Base-by-base conservation (phyloP, 2,113 vertebrate species). In the Spilogale gracilis region DNA sequence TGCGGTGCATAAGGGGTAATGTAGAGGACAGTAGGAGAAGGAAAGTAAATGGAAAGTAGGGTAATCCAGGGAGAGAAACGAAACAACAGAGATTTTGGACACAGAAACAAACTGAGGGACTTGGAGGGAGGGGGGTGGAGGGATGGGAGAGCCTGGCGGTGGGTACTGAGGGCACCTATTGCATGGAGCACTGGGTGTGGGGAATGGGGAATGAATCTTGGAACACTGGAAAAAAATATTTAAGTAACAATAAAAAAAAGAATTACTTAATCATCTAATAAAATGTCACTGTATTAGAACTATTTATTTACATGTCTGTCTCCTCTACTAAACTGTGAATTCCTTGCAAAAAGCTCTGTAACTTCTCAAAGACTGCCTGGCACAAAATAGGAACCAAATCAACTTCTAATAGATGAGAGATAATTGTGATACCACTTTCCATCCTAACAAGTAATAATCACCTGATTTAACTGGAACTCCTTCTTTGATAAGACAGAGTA, bases 201-300 rank as follows among this genome's bases (percentile, higher is more conserved):
- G 38, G 38, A 38, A 38, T 38, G 38, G 38, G 38, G 38, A 38
- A 38, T 38, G 38, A 38, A 38, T 38, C 38, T 38, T 38, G 38
- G 38, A 38, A 38, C 38, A 38, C 38, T 38, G 38, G 38, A 38
- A 38, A 38, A 38, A 38, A 38, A 38, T 38, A 38, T 38, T 38
- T 38, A 38, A 38, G 38, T 38, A 38, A 38, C 38, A 38, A 38
- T 38, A 38, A 38, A 38, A 38, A 38, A 38, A 98, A 94, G 45
- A 96, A 93, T 89, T 82, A 95, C 25, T 95, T 97, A 97, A 89
- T 54, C 48, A 73, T 80, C 61, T 96, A 97, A 63, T 92, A 95
- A n/a, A 96, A 84, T 79, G 12, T 23, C 67, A 88, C 20, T 88
- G 21, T 76, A 94, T 93, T 85, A 95, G 73, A 97, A 95, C 73